Conservation (phyloP, 2,888 invertebrate genomes). For the Epinotia brunnichana region DNA sequence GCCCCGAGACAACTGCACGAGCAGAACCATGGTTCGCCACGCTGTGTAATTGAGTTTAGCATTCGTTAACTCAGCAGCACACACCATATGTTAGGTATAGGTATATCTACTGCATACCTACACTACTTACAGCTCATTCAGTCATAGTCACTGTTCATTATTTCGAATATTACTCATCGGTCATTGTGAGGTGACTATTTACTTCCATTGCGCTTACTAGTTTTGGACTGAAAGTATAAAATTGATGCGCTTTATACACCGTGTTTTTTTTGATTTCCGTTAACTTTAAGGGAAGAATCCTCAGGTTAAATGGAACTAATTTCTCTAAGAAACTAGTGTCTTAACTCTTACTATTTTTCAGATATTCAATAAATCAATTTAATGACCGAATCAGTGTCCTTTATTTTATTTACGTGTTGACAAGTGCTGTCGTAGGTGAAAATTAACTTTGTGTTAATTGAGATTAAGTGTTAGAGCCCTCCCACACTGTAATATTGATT, state of each 20-base stretch:
- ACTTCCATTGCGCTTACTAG: neutral
- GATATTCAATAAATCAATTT: too few relatives aligned
- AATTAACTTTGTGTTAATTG: too few relatives aligned
- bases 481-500: too few relatives aligned
- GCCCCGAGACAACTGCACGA: constrained; percentile 32
- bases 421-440: too few relatives aligned
- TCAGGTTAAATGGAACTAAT: too few relatives aligned
- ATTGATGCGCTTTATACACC: neutral
- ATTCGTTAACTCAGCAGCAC: constrained; percentile 2
- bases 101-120: neutral
- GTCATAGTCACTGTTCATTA: neutral
- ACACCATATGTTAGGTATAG: neutral
- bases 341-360: too few relatives aligned
- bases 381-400: too few relatives aligned
- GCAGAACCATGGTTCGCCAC: constrained; percentile 56
- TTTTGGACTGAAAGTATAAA: neutral
- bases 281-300: too few relatives aligned
- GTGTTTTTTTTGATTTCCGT: too few relatives aligned
- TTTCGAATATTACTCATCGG: neutral
- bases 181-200: neutral
- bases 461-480: too few relatives aligned
- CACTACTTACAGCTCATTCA: neutral
- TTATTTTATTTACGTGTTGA: too few relatives aligned
- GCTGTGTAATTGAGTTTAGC: constrained; percentile 53
- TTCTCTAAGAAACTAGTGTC: too few relatives aligned